Percentiles rank a stretch among this genome's conserved stretches.
These are phyloP conservation scores for Pachypeltis micranthus DNA, from an alignment of 1,140 invertebrate genomes.

Conservation along the genomic window DNA sequence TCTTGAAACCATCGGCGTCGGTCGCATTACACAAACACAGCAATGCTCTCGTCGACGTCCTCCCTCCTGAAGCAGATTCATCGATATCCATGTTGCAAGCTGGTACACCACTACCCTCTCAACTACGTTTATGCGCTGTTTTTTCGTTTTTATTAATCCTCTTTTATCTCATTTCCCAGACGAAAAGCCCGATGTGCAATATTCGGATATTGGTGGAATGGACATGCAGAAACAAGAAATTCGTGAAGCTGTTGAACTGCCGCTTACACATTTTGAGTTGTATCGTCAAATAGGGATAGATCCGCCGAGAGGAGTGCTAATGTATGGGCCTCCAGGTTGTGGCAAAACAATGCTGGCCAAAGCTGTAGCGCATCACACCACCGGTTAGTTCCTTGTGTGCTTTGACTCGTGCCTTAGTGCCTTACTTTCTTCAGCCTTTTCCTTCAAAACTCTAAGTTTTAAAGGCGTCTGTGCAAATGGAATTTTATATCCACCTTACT, in stretches of 20 bases:
- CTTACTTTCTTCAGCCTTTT: no score
- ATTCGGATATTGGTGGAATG: constrained; percentile 97
- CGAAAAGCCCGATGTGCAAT: constrained; percentile 96
- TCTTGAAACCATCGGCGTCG: constrained; percentile 88
- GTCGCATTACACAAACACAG: constrained; percentile 96
- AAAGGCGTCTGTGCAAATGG: no score
- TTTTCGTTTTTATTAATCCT: not conserved
- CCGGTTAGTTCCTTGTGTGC: constrained; percentile 50
- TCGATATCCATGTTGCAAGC: constrained; percentile 92
- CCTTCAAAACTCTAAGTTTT: no score
- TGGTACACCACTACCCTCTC: constrained; percentile 39
- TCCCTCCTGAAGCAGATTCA: constrained; percentile 96
- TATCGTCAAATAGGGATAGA: constrained; percentile 97
- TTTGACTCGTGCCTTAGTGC: no score
- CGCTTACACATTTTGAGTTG: constrained; percentile 96
- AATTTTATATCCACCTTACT: no score
- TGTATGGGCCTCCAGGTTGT: constrained; percentile 96
- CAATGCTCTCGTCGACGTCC: constrained; percentile 92
- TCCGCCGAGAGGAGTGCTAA: constrained; percentile 92
- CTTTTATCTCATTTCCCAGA: constrained; percentile 42
- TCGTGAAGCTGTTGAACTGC: constrained; percentile 94
- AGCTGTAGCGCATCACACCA: constrained; percentile 95
- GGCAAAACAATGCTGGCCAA: constrained; percentile 99
- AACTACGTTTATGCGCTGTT: not conserved
- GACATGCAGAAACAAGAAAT: constrained; percentile 99